These are phyloP conservation scores for Drosophila azteca DNA, from an alignment of 1,140 invertebrate genomes.

Conservation along the genomic window DNA sequence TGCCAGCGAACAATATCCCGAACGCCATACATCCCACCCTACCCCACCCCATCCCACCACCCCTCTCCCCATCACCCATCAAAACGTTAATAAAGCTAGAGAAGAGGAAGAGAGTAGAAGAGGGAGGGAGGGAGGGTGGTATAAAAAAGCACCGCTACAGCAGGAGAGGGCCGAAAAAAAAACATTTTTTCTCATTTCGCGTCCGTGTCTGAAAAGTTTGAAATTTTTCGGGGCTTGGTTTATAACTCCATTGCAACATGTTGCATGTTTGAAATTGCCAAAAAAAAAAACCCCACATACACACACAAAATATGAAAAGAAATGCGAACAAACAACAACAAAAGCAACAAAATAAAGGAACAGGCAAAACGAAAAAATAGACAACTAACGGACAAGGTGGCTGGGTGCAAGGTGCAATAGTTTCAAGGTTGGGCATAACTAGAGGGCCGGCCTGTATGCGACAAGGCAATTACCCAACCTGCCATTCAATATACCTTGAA, in stretches of 20 bases:
- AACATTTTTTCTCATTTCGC: conserved; percentile 25
- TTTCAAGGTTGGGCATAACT: too few relatives aligned
- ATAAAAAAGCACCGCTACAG: conserved; percentile 30
- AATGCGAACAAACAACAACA: conserved; percentile 21
- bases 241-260: conserved; percentile 76
- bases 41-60: too few relatives aligned
- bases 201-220: conserved; percentile 60
- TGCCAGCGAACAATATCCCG: conserved; percentile 64
- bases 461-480: too few relatives aligned
- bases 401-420: conserved; percentile 9
- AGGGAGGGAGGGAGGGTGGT: too few relatives aligned
- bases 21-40: neutral
- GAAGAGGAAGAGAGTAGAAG: conserved; percentile 10
- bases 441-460: too few relatives aligned
- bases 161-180: conserved; percentile 49
- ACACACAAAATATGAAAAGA: conserved; percentile 28
- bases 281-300: conserved; percentile 26
- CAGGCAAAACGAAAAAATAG: conserved; percentile 11
- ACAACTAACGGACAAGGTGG: conserved; percentile 33
- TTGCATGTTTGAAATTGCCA: conserved; percentile 68
- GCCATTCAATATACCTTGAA: too few relatives aligned
- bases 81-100: conserved; percentile 69
- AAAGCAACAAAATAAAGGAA: conserved; percentile 10
- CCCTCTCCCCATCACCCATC: neutral
- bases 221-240: conserved; percentile 46